Base-by-base conservation (phyloP, 2,113 vertebrate species). In the Hepsetus odoe region DNA sequence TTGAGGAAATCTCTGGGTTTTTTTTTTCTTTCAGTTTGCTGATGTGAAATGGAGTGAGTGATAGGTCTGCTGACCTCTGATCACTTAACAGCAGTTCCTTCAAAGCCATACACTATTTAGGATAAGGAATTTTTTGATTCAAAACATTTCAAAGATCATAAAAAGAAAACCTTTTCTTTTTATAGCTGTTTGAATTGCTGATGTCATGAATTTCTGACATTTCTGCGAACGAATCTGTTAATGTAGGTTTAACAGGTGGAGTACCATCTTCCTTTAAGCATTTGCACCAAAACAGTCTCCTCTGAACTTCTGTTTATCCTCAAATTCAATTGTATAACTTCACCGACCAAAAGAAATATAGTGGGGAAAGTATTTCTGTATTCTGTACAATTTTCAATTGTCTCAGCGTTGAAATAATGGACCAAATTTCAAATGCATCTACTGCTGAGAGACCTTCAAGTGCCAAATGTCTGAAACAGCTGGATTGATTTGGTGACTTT, bases 401-500 rank as follows among this genome's bases (percentile, higher is more conserved):
- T 82, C 58, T 80, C 59, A 44, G 44, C 51, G 66, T 78, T 84
- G 58, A 38, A 77, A 40, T 84, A 82, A 84, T 87, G 46, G 80
- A 53, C 85, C 68, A 84, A 83, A 89, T 56, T 56, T 84, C 64
- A 56, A 82, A 84, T 86, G 86, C 83, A 20, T 73, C 58, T 67
- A 46, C 85, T 59, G 75, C 76, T 83, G 44, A 68, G 84, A 51
- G 81, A 88, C 87, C 85, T 83, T 87, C 79, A 90, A 79, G 76
- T 82, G 84, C 87, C 81, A 71, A 86, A 87, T 87, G 35, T 85
- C 55, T 75, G 56, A 85, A 88, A 76, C 28, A 51, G 71, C 62
- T 56, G 72, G 76, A 80, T 67, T 68, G 77, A 73, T 66, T 58
- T 66, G 69, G 69, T 67, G 67, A 66, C 51, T 76, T 73, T 73